phyloP scores from a whole-genome alignment of 2,113 vertebrate genomes.

The Ariopsis seemanni region DNA sequence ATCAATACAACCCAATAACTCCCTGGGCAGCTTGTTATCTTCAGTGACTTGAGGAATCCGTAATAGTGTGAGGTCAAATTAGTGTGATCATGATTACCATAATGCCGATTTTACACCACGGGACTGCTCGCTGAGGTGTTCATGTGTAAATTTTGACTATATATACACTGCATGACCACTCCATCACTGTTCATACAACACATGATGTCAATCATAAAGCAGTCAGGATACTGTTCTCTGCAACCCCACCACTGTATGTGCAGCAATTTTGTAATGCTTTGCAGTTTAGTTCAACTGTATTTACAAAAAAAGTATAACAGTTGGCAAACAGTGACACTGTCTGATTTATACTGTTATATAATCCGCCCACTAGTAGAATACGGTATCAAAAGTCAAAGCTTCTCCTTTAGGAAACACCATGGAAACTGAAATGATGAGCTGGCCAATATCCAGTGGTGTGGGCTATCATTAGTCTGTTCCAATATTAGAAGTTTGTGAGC shows the following conservation, averaged over 20 bases:
- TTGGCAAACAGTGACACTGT: neutral
- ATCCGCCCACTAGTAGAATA: slow-evolving; percentile 4
- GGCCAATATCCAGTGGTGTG: neutral
- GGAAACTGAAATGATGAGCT: slow-evolving; percentile 8
- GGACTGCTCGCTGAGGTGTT: neutral
- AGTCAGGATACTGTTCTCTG: neutral
- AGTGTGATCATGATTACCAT: neutral
- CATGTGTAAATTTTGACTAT: neutral
- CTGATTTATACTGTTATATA: slow-evolving; percentile 15
- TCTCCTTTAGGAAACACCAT: slow-evolving; percentile 17
- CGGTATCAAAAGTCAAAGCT: slow-evolving; percentile 14
- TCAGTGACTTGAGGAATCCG: neutral
- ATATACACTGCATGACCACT: neutral
- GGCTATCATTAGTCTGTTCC: neutral
- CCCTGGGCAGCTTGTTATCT: neutral
- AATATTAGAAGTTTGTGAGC: neutral
- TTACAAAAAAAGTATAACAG: neutral
- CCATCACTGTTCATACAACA: neutral
- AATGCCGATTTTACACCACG: neutral
- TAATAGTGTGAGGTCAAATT: neutral
- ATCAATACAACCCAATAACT: neutral
- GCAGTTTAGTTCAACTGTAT: neutral
- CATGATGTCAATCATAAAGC: neutral
- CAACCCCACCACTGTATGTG: neutral
- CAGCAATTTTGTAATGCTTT: neutral